phyloP scores from a whole-genome alignment of 2,888 invertebrate genomes.

The Eueremaeus valkanovi region DNA sequence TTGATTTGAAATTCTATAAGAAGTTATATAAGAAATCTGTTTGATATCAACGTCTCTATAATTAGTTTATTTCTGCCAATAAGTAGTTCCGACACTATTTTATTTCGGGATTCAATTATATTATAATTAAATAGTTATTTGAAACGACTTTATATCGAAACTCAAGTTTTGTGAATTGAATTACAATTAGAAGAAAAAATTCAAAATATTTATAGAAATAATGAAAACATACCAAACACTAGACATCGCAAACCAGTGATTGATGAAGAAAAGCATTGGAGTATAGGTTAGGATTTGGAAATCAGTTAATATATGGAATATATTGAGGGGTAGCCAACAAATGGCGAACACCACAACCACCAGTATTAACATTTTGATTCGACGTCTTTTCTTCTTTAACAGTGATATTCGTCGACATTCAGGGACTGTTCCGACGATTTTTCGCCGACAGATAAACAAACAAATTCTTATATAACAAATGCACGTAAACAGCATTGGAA shows the following conservation, averaged over 20 bases:
- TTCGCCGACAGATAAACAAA: conserved; percentile 50
- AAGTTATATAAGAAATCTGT: too few relatives aligned
- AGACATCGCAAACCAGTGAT: conserved; percentile 25
- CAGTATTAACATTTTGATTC: conserved; percentile 76
- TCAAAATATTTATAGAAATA: too few relatives aligned
- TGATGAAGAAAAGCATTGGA: neutral
- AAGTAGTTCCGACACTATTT: too few relatives aligned
- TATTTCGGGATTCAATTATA: too few relatives aligned
- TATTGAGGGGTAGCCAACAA: conserved; percentile 92
- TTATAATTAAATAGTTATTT: too few relatives aligned
- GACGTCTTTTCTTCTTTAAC: conserved; percentile 9
- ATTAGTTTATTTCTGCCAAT: too few relatives aligned
- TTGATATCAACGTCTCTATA: too few relatives aligned
- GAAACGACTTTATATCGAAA: too few relatives aligned
- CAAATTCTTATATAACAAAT: conserved; percentile 53
- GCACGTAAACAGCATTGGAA: conserved; percentile 52
- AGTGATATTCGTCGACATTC: conserved; percentile 50
- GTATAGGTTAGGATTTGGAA: conserved; percentile 45
- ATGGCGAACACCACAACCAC: conserved; percentile 90
- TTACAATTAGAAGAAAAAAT: too few relatives aligned
- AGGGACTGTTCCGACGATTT: conserved; percentile 53
- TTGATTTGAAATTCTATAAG: too few relatives aligned
- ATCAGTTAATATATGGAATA: conserved; percentile 70
- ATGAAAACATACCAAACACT: neutral
- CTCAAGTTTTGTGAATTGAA: too few relatives aligned